Percentiles rank a stretch among this genome's conserved stretches.
phyloP scores from a whole-genome alignment of 2,113 vertebrate species.

The Lampris incognitus region DNA sequence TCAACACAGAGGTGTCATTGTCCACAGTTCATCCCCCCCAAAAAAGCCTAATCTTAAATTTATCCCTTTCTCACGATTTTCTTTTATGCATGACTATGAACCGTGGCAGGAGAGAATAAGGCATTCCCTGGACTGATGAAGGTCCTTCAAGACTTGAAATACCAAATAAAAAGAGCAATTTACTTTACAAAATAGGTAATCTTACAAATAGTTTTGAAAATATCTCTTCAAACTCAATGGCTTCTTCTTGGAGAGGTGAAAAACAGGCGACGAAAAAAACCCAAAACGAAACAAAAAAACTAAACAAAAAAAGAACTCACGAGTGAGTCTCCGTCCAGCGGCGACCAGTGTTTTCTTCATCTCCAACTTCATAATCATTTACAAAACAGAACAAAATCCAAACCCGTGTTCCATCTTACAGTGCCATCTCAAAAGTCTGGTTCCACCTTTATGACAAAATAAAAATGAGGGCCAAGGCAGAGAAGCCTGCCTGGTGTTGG shows the following conservation, averaged over 20 bases:
- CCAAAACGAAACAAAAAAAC: not conserved
- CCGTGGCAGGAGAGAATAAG: constrained; percentile 78
- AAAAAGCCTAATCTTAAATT: constrained; percentile 47
- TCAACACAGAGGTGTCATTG: constrained; percentile 57
- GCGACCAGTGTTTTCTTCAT: constrained; percentile 71
- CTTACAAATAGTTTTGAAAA: constrained; percentile 81
- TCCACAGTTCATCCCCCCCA: constrained; percentile 60
- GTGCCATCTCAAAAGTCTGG: constrained; percentile 75
- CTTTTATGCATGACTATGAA: constrained; percentile 47
- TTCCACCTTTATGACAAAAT: constrained; percentile 37
- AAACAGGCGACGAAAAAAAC: not conserved
- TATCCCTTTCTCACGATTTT: constrained; percentile 40
- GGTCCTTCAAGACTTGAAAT: constrained; percentile 77
- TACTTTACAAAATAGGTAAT: constrained; percentile 83
- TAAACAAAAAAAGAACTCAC: constrained; percentile 14
- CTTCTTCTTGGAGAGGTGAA: constrained; percentile 72
- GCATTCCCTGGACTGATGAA: constrained; percentile 80
- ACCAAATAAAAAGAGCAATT: constrained; percentile 74
- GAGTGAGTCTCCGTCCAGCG: constrained; percentile 78
- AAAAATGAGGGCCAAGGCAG: constrained; percentile 26
- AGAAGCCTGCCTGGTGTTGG: not conserved
- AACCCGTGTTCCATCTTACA: constrained; percentile 81
- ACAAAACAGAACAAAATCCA: constrained; percentile 52
- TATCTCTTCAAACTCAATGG: constrained; percentile 82
- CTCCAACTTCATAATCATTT: constrained; percentile 64